A percentile compares a stretch with the other conserved stretches of the same genome.
Evolutionary conservation across 2,797 vertebrate genomes (phyloP).

Genomic region (Perdix hodgsoniae): DNA sequence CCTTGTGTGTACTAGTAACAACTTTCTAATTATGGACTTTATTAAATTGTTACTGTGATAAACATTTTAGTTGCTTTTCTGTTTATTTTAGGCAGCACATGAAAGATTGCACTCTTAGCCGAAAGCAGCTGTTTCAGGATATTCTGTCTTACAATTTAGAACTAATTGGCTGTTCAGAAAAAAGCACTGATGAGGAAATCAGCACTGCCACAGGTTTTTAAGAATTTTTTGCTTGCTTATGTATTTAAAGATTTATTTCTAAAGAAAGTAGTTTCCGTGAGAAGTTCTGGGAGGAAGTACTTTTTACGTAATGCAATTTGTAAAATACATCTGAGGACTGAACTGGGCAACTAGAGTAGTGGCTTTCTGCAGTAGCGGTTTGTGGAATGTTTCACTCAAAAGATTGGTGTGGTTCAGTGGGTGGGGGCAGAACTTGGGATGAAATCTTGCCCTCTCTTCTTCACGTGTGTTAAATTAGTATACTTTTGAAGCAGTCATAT

Average conservation of each 20-base stretch:
- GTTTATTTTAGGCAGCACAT: conserved; percentile 92
- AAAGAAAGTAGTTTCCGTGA: neutral
- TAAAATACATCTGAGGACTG: no score
- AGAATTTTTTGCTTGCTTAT: neutral
- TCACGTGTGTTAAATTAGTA: neutral
- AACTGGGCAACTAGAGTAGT: no score
- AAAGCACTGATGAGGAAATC: conserved; percentile 87
- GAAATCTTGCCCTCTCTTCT: neutral
- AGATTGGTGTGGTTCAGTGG: neutral
- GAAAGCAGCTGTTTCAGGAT: conserved; percentile 93
- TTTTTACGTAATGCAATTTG: neutral
- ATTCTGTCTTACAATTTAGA: conserved; percentile 92
- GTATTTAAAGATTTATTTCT: neutral
- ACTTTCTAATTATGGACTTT: neutral
- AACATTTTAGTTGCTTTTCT: conserved; percentile 7
- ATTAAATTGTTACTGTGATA: neutral
- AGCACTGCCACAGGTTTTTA: conserved; percentile 87
- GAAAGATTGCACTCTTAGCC: conserved; percentile 90
- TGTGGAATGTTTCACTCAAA: neutral
- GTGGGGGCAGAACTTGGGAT: neutral
- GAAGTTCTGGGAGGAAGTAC: neutral
- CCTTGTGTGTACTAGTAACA: accelerated
- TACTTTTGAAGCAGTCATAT: neutral
- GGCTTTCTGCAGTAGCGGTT: neutral
- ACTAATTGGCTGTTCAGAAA: conserved; percentile 91